phyloP scores from a whole-genome alignment of 2,888 invertebrate genomes.

The Seira sanloemensis region DNA sequence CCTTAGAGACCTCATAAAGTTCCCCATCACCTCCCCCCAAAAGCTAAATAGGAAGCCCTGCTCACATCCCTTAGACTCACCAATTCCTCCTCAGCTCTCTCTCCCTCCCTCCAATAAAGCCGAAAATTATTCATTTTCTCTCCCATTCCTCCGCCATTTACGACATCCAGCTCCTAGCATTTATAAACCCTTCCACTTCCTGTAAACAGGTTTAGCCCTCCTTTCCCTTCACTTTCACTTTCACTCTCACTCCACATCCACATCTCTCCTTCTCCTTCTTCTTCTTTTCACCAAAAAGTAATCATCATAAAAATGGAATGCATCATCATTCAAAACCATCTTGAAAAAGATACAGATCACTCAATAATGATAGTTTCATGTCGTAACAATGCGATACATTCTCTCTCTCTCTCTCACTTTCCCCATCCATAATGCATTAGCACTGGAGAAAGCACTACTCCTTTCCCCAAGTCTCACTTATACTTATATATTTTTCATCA shows the following conservation, averaged over 20 bases:
- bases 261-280: background rate
- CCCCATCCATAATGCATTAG: slow-evolving; percentile 10
- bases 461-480: no score
- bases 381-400: background rate
- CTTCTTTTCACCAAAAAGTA: background rate
- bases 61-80: no score
- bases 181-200: background rate
- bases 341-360: slow-evolving; percentile 14
- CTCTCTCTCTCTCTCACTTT: no score
- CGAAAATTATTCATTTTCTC: background rate
- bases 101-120: background rate
- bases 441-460: background rate
- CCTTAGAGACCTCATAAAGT: no score
- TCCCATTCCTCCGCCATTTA: background rate
- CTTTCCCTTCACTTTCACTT: background rate
- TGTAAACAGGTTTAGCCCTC: background rate
- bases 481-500: background rate
- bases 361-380: slow-evolving; percentile 8
- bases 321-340: slow-evolving; percentile 14
- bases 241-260: background rate
- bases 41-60: no score
- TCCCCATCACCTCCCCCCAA: no score
- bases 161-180: background rate
- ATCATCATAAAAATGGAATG: slow-evolving; percentile 14
- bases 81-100: no score